Evolutionary conservation across 1,140 invertebrate genomes (phyloP), one percentile per base, ranked within the genome.

Genomic region (Megalopta genalis): DNA sequence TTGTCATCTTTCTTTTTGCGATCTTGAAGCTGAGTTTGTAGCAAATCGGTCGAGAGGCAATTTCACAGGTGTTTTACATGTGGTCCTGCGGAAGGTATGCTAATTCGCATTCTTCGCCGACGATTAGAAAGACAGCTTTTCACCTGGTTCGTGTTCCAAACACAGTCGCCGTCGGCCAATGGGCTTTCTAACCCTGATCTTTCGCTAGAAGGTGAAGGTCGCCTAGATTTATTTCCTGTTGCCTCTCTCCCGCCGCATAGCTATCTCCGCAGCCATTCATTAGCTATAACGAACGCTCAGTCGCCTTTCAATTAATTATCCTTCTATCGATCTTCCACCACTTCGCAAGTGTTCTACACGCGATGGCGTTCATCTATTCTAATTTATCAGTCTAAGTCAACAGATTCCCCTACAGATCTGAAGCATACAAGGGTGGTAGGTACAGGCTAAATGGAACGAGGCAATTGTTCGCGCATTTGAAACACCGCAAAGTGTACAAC

Each of bases 171-270:
- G 25, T 52, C 10, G 23, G 18, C 18, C 74, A 49, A 81, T 65
- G 60, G 57, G 54, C 83, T 84, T 84, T 82, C 76, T 82, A 87
- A 77, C 78, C 80, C 80, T 87, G 86, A 87, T 87, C 86, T 82
- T 73, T 54, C 79, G 52, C 32, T 46, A 57, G 79, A 86, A 87
- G 86, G 82, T 84, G 85, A 87, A 87, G 86, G 86, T 66, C 86
- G 79, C 37, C 76, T 69, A 71, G 66, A 82, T 68, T 69, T 77
- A 84, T 85, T 84, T 85, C 66, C 80, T 79, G 32, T 37, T 65
- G 4, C 32, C 63, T n/a, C n/a, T 65, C 63, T 23, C 54, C 54
- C n/a, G 54, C 4, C 37, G 9, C 37, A 14, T 37, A 16, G 6
- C 63, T 54, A 59, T 57, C 77, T 54, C 23, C 59, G 23, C 4